A percentile compares a stretch with the other conserved stretches of the same genome.
Conservation (phyloP, 2,113 vertebrate species). For the Entelurus aequoreus region DNA sequence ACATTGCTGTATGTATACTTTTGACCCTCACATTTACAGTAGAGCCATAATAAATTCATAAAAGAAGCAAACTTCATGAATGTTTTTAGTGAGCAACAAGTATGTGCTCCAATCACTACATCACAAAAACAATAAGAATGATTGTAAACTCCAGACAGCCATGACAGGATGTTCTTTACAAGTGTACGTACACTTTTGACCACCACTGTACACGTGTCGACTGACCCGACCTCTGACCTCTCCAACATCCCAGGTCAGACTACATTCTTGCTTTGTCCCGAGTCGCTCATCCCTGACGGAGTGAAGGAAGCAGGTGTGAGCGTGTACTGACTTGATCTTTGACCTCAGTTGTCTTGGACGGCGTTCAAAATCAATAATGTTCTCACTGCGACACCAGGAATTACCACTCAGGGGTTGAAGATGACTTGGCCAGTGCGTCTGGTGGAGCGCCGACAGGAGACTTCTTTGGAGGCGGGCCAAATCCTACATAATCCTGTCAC, state of each 20-base stretch:
- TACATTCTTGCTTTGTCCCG: not conserved
- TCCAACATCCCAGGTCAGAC: not conserved
- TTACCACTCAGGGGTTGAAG: not conserved
- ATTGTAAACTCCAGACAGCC: too few species aligned
- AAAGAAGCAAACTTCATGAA: too few species aligned
- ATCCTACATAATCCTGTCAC: constrained; percentile 7
- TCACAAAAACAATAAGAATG: too few species aligned
- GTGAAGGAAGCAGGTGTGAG: not conserved
- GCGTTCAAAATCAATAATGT: not conserved
- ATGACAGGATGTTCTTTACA: too few species aligned
- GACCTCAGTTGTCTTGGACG: not conserved
- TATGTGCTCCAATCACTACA: too few species aligned
- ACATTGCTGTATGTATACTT: too few species aligned
- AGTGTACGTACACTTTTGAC: too few species aligned
- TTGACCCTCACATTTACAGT: too few species aligned
- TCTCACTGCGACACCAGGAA: constrained; percentile 1
- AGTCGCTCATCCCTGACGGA: not conserved
- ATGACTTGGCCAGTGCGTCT: constrained; percentile 1
- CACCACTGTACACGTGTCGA: not conserved
- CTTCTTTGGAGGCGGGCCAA: constrained; percentile 3
- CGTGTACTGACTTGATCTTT: not conserved
- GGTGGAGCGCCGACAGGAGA: constrained; percentile 1
- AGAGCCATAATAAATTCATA: too few species aligned
- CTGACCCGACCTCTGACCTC: not conserved
- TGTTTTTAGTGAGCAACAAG: too few species aligned